A percentile compares a stretch with the other conserved stretches of the same genome.
Evolutionary conservation across 2,888 invertebrate genomes (phyloP).

Genomic region (Patella depressa): DNA sequence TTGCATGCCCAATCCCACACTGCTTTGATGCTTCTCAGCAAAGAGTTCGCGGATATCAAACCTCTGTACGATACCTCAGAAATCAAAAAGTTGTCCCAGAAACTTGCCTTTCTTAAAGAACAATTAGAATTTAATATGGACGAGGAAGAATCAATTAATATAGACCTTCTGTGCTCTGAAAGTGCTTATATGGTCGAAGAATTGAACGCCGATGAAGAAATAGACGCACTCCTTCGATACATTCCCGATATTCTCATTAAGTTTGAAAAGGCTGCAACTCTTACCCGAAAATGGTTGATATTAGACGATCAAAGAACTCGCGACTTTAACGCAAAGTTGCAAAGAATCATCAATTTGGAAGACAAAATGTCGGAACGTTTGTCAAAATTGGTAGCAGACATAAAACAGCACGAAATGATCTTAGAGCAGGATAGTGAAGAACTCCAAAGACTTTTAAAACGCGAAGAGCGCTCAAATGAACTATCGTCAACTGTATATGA

Average conservation of each 20-base stretch:
- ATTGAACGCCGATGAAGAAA: conserved; percentile 48
- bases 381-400: conserved; percentile 44
- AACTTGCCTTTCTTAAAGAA: conserved; percentile 54
- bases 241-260: conserved; percentile 60
- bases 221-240: conserved; percentile 47
- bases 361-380: conserved; percentile 47
- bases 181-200: conserved; percentile 51
- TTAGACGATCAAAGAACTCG: conserved; percentile 56
- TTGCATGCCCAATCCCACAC: conserved; percentile 50
- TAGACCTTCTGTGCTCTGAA: conserved; percentile 53
- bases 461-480: conserved; percentile 53
- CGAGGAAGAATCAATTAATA: conserved; percentile 49
- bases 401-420: conserved; percentile 46
- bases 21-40: conserved; percentile 49
- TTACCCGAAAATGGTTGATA: conserved; percentile 55
- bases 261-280: conserved; percentile 55
- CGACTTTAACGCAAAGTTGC: conserved; percentile 50
- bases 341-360: conserved; percentile 50
- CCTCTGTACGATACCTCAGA: conserved; percentile 58
- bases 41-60: conserved; percentile 57
- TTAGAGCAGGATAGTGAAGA: conserved; percentile 49
- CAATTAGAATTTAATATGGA: conserved; percentile 54
- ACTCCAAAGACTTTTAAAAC: conserved; percentile 48
- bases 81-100: conserved; percentile 51
- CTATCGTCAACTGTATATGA: conserved; percentile 48